Base-by-base conservation (phyloP, 2,888 invertebrate genomes). In the Criorhina ranunculi region DNA sequence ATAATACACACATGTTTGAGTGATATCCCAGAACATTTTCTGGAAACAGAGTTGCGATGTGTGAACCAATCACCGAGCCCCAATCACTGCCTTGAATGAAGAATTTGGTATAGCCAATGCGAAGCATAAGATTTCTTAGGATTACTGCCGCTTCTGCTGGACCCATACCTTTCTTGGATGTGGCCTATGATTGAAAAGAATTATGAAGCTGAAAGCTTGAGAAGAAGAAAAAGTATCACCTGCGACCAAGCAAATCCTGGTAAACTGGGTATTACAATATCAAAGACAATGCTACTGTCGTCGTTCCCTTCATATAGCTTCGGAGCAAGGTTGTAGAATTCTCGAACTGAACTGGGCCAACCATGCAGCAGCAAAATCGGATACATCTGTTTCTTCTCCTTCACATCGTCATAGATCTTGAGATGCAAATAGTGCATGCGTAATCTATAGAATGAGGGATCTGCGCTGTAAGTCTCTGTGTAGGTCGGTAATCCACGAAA, bases 291-390 rank as follows among this genome's bases (percentile, higher is more conserved):
- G 5, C 92, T 92, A 1, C 91, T 87, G 37, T 92, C 90, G 0
- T 93, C 91, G 12, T 87, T 53, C 0, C 90, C 85, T 49, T 92
- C 87, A 0, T 93, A 94, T n/a, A 97, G 92, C 53, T 94, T 89
- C 0, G 96, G 96, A 64, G 96, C 95, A 0, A 96, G 91, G 70
- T 95, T 95, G 88, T 95, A 95, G 91, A 97, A 97, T 92, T 98
- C 98, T n/a, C 95, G 93, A 1, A 97, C 93, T 0, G 96, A 96
- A 0, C 97, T 97, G 0, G 98, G 97, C 98, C 98, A 98, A 42
- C 98, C 98, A 90, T 98, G 98, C 12, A 96, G 91, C 57, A 98
- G 88, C 2, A 92, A 31, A 1, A 92, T 88, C 12, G 92, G 92
- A 78, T 91, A 91, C 76, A 90, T 90, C 62, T 88, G 87, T 89